phyloP scores from a whole-genome alignment of 37 sponge, comb jelly and placozoan species.

The Halisarca cf. caerulea region DNA sequence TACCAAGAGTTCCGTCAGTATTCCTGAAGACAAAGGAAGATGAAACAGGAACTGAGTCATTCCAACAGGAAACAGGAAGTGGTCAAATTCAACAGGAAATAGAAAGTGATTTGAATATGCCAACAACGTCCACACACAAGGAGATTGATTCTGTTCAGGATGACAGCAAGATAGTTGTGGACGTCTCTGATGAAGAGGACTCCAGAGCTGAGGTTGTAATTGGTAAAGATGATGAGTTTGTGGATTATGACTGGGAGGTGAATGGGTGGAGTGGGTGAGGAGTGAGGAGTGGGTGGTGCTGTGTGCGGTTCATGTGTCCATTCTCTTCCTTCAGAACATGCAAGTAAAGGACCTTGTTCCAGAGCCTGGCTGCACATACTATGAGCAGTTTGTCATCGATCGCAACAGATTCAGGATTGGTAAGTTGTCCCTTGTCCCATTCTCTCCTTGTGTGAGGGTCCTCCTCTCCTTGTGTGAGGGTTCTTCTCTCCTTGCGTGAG shows the following conservation, averaged over 20 bases:
- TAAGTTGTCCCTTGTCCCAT: background rate
- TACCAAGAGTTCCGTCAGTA: conserved; percentile 67
- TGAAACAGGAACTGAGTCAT: background rate
- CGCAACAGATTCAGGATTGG: conserved; percentile 66
- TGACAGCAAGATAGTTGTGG: too few relatives aligned
- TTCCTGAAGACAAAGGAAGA: conserved; percentile 26
- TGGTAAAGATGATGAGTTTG: conserved; percentile 1
- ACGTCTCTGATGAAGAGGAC: conserved; percentile 16
- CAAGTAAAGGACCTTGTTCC: conserved; percentile 24
- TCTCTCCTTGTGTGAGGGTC: background rate
- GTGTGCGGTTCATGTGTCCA: background rate
- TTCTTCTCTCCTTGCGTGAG: background rate
- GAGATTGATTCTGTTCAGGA: too few relatives aligned
- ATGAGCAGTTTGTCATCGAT: conserved; percentile 80
- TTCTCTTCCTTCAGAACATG: conserved; percentile 23
- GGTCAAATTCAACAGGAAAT: background rate
- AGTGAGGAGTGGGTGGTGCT: background rate
- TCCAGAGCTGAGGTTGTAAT: background rate
- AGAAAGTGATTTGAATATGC: too few relatives aligned
- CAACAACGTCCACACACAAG: too few relatives aligned
- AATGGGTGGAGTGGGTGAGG: background rate
- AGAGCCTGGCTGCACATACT: conserved; percentile 54
- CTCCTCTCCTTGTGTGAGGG: background rate
- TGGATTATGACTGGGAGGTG: conserved; percentile 14
- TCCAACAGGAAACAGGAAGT: background rate